Percentiles rank a stretch among this genome's conserved stretches.
These are phyloP conservation scores for Scartelaos histophorus DNA, from an alignment of 2,113 vertebrate species.

Conservation along the genomic window DNA sequence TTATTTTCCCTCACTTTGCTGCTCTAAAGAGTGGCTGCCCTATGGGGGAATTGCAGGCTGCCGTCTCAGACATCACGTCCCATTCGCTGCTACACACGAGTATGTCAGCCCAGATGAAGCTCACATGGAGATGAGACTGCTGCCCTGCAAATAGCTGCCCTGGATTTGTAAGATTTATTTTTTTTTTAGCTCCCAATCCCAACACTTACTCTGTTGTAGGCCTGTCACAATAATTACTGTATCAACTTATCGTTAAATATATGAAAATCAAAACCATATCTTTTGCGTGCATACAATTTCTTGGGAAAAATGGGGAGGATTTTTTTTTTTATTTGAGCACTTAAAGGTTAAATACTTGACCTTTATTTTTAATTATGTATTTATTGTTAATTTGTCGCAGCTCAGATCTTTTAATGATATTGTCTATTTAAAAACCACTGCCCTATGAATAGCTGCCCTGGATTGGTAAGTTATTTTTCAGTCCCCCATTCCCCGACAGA, in stretches of 20 bases:
- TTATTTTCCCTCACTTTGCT: constrained; percentile 50
- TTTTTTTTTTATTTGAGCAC: no score
- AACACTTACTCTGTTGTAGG: not conserved
- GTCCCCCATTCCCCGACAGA: not conserved
- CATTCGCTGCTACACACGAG: constrained; percentile 59
- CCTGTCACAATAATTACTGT: no score
- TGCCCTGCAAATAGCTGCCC: constrained; percentile 30
- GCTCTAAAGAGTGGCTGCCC: constrained; percentile 67
- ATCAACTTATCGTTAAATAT: no score
- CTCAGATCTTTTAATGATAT: no score
- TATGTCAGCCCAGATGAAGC: constrained; percentile 67
- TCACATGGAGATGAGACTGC: constrained; percentile 55
- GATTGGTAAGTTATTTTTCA: constrained; percentile 45
- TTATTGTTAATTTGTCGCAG: no score
- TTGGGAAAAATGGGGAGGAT: no score
- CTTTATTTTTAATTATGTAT: no score
- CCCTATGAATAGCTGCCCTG: constrained; percentile 36
- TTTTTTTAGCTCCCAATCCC: not conserved
- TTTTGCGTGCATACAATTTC: no score
- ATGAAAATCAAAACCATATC: no score
- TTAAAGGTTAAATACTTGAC: no score
- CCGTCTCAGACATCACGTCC: constrained; percentile 68
- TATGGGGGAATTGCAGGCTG: constrained; percentile 58
- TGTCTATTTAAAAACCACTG: constrained; percentile 23
- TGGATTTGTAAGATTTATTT: constrained; percentile 51